phyloP scores from a whole-genome alignment of 2,797 vertebrate genomes.

The Cyclura pinguis region DNA sequence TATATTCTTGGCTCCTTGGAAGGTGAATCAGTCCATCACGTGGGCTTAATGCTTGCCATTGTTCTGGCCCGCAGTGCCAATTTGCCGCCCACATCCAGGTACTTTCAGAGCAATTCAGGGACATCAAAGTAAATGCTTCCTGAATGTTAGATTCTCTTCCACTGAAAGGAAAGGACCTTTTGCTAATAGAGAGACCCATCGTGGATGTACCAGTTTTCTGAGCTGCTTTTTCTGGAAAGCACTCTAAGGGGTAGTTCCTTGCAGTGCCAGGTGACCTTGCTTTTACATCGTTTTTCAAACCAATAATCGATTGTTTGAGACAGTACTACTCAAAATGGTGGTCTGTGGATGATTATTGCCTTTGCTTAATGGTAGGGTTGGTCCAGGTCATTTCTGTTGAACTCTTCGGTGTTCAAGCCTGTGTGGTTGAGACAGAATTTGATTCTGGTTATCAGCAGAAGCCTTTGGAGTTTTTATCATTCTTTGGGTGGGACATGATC shows the following conservation, averaged over 20 bases:
- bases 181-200: background rate
- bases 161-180: conserved; percentile 28
- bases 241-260: no score
- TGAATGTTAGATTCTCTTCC: conserved; percentile 56
- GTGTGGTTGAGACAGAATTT: background rate
- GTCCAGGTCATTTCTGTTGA: background rate
- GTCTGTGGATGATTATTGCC: no score
- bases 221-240: background rate
- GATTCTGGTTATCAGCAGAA: background rate
- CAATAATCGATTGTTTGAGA: no score
- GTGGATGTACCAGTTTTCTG: no score
- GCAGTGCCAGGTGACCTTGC: no score
- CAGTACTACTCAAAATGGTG: no score
- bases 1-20: conserved; percentile 67
- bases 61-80: conserved; percentile 60
- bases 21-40: conserved; percentile 56
- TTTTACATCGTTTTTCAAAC: no score
- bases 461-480: no score
- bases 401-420: background rate
- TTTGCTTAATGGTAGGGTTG: no score
- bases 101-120: conserved; percentile 47
- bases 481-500: no score
- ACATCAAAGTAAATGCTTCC: conserved; percentile 57
- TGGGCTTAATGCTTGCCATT: conserved; percentile 63
- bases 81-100: conserved; percentile 53